Conservation (phyloP, 2,113 vertebrate genomes). For the Todiramphus saurophagus region DNA sequence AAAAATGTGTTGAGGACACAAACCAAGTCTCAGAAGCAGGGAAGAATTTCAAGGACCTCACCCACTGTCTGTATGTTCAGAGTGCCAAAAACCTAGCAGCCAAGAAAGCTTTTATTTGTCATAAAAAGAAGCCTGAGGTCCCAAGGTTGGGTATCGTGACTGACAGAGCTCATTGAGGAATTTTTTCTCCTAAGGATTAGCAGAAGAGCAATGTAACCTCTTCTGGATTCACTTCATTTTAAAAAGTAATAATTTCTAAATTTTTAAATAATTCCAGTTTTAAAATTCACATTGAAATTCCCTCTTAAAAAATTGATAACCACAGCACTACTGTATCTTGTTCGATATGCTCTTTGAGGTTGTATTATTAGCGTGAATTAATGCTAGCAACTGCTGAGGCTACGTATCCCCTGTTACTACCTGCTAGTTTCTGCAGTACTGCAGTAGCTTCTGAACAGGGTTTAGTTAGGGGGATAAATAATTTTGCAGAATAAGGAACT, state of each 20-base stretch:
- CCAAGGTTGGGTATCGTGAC: not conserved
- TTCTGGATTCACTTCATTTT: slow-evolving; percentile 31
- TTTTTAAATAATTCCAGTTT: slow-evolving; percentile 55
- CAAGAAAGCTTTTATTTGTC: not conserved
- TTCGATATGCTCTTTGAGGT: slow-evolving; percentile 62
- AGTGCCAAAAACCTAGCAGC: not conserved
- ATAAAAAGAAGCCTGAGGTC: not conserved
- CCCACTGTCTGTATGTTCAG: not conserved
- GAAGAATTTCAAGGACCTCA: not conserved
- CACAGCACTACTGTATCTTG: slow-evolving; percentile 52
- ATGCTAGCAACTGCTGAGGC: slow-evolving; percentile 43
- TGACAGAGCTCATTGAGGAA: not conserved
- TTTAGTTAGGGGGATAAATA: not conserved
- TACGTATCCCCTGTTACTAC: slow-evolving; percentile 36
- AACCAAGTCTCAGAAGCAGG: not conserved
- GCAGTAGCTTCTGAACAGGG: not conserved
- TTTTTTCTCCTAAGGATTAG: not conserved
- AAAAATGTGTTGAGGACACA: not conserved
- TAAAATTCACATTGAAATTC: slow-evolving; percentile 63
- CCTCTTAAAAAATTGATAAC: slow-evolving; percentile 55
- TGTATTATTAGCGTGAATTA: slow-evolving; percentile 66
- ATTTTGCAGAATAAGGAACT: not conserved
- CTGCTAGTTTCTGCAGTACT: slow-evolving; percentile 32
- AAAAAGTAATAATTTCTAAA: slow-evolving; percentile 60
- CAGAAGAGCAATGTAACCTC: not conserved